These are phyloP conservation scores for Drosophila neotestacea DNA, from an alignment of 2,888 invertebrate species.

Conservation along the genomic window DNA sequence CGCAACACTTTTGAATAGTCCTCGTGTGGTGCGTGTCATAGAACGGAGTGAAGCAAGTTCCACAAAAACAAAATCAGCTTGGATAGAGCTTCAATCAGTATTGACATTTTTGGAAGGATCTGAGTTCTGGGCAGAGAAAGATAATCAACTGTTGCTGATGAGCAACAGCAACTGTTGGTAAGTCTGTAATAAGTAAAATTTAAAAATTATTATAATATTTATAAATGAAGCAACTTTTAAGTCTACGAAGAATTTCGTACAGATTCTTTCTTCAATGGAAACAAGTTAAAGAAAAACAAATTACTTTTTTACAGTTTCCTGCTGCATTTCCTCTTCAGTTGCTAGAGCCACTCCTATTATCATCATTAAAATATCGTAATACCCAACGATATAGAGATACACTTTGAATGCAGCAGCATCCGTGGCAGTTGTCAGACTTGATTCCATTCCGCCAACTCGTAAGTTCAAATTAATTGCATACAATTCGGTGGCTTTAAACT, in stretches of 20 bases:
- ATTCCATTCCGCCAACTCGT: constrained; percentile 33
- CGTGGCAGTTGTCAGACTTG: constrained; percentile 7
- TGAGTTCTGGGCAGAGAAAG: too few species aligned
- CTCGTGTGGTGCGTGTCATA: background rate
- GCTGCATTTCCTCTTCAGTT: constrained; percentile 7
- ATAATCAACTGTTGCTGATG: too few species aligned
- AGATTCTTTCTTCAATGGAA: background rate
- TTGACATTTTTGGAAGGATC: too few species aligned
- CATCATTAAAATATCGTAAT: constrained; percentile 41
- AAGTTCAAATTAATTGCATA: constrained; percentile 71
- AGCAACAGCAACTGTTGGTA: too few species aligned
- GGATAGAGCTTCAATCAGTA: too few species aligned
- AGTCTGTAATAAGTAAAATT: too few species aligned
- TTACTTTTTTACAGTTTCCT: background rate
- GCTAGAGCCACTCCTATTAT: background rate
- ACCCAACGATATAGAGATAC: constrained; percentile 1
- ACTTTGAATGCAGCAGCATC: background rate
- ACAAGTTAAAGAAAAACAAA: background rate
- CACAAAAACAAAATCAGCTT: too few species aligned
- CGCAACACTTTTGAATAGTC: background rate
- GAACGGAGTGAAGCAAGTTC: too few species aligned
- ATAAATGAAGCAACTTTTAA: too few species aligned
- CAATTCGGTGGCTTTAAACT: constrained; percentile 54
- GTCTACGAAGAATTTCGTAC: too few species aligned
- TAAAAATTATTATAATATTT: too few species aligned